These are phyloP conservation scores for Idaea biselata DNA, from an alignment of 2,888 invertebrate species.

Conservation along the genomic window DNA sequence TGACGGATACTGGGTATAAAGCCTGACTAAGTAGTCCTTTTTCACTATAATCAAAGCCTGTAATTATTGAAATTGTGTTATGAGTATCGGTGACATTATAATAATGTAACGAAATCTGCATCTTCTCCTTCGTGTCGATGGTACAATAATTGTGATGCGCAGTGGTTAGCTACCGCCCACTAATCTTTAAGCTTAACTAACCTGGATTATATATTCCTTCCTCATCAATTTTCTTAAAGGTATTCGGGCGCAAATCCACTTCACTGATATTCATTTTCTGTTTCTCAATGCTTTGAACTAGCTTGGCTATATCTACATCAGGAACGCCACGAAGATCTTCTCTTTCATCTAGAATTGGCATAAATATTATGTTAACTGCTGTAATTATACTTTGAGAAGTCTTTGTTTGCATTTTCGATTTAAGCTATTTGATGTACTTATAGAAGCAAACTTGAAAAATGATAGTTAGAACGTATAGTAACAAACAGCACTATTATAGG, in stretches of 20 bases:
- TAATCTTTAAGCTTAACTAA: constrained; percentile 28
- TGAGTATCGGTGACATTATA: neutral
- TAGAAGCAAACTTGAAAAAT: too few relatives aligned
- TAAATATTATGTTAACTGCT: neutral
- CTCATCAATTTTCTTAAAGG: constrained; percentile 71
- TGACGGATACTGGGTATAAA: constrained; percentile 40
- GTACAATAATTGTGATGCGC: too few relatives aligned
- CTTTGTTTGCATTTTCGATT: too few relatives aligned
- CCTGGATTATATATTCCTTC: constrained; percentile 73
- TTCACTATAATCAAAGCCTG: constrained; percentile 69
- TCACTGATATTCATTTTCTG: constrained; percentile 61
- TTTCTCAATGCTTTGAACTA: constrained; percentile 62
- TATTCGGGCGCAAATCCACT: constrained; percentile 63
- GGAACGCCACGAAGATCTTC: constrained; percentile 72
- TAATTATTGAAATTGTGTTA: constrained; percentile 7
- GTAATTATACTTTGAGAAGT: neutral
- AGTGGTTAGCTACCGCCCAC: too few relatives aligned
- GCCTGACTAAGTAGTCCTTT: constrained; percentile 50
- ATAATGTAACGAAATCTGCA: neutral
- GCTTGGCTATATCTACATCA: constrained; percentile 71
- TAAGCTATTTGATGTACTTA: too few relatives aligned
- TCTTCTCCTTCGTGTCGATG: too few relatives aligned
- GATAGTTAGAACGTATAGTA: neutral
- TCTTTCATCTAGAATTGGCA: constrained; percentile 58
- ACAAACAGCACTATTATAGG: neutral